phyloP scores from a whole-genome alignment of 2,888 invertebrate genomes.

The Athalia rosae region DNA sequence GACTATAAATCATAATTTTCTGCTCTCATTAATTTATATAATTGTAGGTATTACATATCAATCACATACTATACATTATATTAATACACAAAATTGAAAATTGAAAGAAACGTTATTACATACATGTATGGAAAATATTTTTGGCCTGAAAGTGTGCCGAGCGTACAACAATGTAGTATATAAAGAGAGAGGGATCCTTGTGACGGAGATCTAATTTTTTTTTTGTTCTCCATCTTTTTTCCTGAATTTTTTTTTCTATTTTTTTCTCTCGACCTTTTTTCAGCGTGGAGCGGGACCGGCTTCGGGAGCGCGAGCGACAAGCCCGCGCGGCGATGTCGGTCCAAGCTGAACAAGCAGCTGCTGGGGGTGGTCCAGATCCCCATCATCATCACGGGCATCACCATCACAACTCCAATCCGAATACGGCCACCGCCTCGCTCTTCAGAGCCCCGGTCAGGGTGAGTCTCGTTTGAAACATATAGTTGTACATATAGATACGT shows the following conservation, averaged over 20 bases:
- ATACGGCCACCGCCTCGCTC: slow-evolving; percentile 62
- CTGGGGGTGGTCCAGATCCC: slow-evolving; percentile 81
- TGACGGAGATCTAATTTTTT: background rate
- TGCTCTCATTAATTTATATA: no score
- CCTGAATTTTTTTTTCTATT: background rate
- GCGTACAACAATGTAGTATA: no score
- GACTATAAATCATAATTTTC: no score
- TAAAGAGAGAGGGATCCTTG: no score
- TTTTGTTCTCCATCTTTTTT: background rate
- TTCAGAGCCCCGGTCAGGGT: slow-evolving; percentile 70
- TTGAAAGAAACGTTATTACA: no score
- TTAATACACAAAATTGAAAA: no score
- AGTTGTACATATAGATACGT: no score
- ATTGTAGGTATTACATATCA: no score
- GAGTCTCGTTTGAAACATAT: slow-evolving; percentile 51
- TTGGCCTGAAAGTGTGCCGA: no score
- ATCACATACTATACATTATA: no score
- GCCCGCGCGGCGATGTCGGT: slow-evolving; percentile 86
- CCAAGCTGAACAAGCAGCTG: slow-evolving; percentile 77
- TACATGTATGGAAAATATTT: no score
- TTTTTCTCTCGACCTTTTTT: slow-evolving; percentile 52
- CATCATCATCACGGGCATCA: slow-evolving; percentile 72
- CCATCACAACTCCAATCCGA: slow-evolving; percentile 57
- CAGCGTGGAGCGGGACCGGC: slow-evolving; percentile 82
- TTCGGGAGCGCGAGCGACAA: slow-evolving; percentile 86